Evolutionary conservation across 2,113 vertebrate genomes (phyloP).

Genomic region (Gymnogyps californianus): DNA sequence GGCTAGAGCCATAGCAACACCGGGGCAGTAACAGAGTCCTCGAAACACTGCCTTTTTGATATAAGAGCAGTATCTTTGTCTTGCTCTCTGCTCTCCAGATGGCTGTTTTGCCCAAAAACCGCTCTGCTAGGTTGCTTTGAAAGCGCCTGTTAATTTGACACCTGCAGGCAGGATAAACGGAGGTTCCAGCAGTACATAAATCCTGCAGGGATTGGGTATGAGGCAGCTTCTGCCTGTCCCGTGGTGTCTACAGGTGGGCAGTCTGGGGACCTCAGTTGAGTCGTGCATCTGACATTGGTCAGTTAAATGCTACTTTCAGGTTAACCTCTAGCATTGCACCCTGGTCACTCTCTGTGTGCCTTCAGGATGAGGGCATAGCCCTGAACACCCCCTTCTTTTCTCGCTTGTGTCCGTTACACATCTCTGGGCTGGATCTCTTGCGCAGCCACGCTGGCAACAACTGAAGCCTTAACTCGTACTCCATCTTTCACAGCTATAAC

Average conservation of each 20-base stretch:
- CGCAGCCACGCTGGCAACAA: neutral
- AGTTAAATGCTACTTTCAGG: neutral
- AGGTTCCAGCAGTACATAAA: fast-evolving
- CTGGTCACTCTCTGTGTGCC: neutral
- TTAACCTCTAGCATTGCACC: neutral
- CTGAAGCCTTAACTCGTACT: neutral
- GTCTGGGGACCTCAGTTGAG: neutral
- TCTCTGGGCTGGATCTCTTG: neutral
- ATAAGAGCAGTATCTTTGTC: neutral
- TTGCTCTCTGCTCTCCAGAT: neutral
- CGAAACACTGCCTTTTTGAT: too few species aligned
- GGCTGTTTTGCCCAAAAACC: neutral
- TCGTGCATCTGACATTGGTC: neutral
- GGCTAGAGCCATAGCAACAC: too few species aligned
- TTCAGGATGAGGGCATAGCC: neutral
- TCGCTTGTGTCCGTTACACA: fast-evolving
- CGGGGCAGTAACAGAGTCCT: too few species aligned
- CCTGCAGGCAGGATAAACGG: neutral
- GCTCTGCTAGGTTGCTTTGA: neutral
- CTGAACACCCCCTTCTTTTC: neutral
- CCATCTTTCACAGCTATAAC: neutral
- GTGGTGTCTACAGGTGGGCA: neutral
- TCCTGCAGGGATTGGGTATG: neutral
- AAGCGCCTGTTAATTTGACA: neutral
- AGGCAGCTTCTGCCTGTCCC: neutral